Conservation (phyloP, 2,797 vertebrate genomes). For the Pseudochirops cupreus region DNA sequence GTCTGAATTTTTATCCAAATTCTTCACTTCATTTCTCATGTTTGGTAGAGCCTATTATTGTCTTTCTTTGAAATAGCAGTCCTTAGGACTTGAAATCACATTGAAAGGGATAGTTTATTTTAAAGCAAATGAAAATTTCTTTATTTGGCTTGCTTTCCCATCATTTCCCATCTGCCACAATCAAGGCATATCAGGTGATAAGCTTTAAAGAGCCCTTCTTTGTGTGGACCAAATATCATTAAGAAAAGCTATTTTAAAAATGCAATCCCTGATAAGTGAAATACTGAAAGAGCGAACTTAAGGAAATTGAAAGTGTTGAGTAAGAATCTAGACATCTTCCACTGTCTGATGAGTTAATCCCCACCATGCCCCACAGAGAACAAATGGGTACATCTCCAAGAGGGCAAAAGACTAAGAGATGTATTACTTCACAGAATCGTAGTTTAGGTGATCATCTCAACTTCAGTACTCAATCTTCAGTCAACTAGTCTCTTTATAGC, state of each 20-base stretch:
- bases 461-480: slow-evolving; percentile 42
- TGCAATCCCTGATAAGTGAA: background rate
- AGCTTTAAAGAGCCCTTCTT: slow-evolving; percentile 37
- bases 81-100: slow-evolving; percentile 33
- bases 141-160: background rate
- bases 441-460: slow-evolving; percentile 50
- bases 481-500: slow-evolving; percentile 67
- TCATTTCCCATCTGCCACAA: background rate
- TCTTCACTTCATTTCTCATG: slow-evolving; percentile 65
- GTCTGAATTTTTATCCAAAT: slow-evolving; percentile 68
- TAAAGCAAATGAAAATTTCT: slow-evolving; percentile 13
- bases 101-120: background rate
- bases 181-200: slow-evolving; percentile 15
- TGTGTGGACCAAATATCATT: slow-evolving; percentile 34
- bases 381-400: background rate
- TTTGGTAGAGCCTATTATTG: slow-evolving; percentile 51
- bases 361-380: background rate
- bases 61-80: slow-evolving; percentile 41
- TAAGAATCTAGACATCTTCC: background rate
- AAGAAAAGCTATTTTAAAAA: background rate
- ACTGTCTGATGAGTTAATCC: accelerated
- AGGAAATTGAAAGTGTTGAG: accelerated
- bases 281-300: background rate
- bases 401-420: background rate
- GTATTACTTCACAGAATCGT: slow-evolving; percentile 45